Evolutionary conservation across 2,888 invertebrate species (phyloP).

Genomic region (Amphimallon solstitiale): DNA sequence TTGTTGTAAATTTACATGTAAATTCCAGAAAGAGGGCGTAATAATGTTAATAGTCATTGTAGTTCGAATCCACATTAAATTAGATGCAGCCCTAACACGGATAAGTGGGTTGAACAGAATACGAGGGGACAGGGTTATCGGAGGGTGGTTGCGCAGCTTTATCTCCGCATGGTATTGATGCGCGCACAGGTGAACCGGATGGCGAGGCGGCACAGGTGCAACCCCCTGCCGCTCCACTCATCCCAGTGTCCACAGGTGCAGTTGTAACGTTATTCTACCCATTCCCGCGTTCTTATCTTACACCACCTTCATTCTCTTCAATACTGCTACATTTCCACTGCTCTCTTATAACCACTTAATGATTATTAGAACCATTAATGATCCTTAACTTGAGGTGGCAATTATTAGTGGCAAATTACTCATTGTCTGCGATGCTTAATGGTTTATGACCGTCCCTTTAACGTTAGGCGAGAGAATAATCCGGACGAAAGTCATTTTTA

Average conservation of each 20-base stretch:
- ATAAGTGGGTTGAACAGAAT: slow-evolving; percentile 34
- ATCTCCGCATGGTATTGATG: slow-evolving; percentile 48
- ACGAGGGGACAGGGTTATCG: slow-evolving; percentile 7
- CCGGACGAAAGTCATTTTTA: background rate
- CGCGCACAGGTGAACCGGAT: slow-evolving; percentile 50
- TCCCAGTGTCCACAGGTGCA: slow-evolving; percentile 34
- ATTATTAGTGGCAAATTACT: slow-evolving; percentile 30
- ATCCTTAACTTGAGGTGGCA: slow-evolving; percentile 26
- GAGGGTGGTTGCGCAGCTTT: slow-evolving; percentile 46
- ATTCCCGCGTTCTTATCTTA: background rate
- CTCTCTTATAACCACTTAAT: slow-evolving; percentile 36
- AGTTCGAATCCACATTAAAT: slow-evolving; percentile 38
- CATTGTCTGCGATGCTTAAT: slow-evolving; percentile 7
- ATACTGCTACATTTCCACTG: slow-evolving; percentile 13
- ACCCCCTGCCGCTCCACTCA: slow-evolving; percentile 33
- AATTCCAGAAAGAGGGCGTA: background rate
- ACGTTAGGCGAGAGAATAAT: background rate
- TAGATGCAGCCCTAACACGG: slow-evolving; percentile 37
- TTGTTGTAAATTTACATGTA: no score
- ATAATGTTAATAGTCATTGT: slow-evolving; percentile 30
- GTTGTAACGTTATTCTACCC: slow-evolving; percentile 9
- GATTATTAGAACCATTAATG: slow-evolving; percentile 40
- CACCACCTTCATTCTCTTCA: background rate
- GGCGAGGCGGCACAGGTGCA: slow-evolving; percentile 49
- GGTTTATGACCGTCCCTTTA: background rate